Base-by-base conservation (phyloP, 2,888 invertebrate genomes). In the Lasioglossum morio region DNA sequence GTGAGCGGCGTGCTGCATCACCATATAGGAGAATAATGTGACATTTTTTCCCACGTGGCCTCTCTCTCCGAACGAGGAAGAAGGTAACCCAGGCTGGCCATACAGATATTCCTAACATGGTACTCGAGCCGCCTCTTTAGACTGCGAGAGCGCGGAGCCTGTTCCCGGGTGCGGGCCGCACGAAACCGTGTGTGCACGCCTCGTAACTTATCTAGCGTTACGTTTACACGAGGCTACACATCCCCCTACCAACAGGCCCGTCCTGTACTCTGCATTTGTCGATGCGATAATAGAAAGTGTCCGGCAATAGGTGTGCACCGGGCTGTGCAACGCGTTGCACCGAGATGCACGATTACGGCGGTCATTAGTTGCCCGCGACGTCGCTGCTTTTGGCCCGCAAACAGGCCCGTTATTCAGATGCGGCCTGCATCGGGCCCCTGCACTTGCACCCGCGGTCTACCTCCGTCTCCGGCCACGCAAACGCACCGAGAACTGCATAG, bases 1-100 rank as follows among this genome's bases (percentile, higher is more conserved):
- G 92, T 92, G 91, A 93, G 90, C 92, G 91, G 93, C 90, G 88
- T 90, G 89, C 92, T 88, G 92, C 91, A 94, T 94, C 93, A 93
- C 94, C 94, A 94, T 94, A 94, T 94, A 93, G 91, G 94, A 94
- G 93, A 94, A 94, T 94, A 94, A 94, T 94, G 93, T 92, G 92
- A 92, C 93, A 93, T 94, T 93, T 94, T 91, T 93, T 88, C 90
- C 85, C 87, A 80, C 88, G 78, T 82, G 80, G 73, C 84, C 86
- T 79, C 91, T 82, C 87, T 84, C 90, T 69, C 69, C 88, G 72
- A 87, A 88, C 89, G 90, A 89, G 89, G 90, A 91, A 88, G 90
- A 88, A 88, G 83, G 91, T 87, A 89, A 87, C 85, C 81, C 34
- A 23, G 23, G 87, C 83, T 84, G 84, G 82, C 78, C 88, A 79